Percentiles rank a stretch among this genome's conserved stretches.
These are phyloP conservation scores for Suncus etruscus DNA, from an alignment of 2,113 vertebrate genomes.

Conservation along the genomic window DNA sequence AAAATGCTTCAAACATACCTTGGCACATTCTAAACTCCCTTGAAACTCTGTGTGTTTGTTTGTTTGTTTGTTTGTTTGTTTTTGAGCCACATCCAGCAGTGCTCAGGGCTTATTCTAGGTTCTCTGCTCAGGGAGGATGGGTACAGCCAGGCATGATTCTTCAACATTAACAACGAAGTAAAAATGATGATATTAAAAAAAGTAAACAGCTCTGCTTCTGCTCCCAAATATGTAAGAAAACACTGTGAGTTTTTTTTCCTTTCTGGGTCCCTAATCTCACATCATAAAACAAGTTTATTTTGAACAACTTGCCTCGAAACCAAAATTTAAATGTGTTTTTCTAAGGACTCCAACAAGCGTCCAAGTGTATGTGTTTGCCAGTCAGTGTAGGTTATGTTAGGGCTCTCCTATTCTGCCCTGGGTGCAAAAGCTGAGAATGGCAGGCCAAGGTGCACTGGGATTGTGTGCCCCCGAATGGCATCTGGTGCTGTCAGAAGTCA, in stretches of 20 bases:
- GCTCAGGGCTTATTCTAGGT: too few species aligned
- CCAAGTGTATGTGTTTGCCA: not conserved
- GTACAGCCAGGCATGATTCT: too few species aligned
- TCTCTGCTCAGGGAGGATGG: too few species aligned
- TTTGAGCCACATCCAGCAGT: too few species aligned
- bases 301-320: constrained; percentile 7
- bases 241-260: too few species aligned
- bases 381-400: not conserved
- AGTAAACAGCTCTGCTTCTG: not conserved
- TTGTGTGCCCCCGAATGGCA: constrained; percentile 76
- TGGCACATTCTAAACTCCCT: not conserved
- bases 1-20: not conserved
- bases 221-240: not conserved
- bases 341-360: not conserved
- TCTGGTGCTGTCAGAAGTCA: constrained; percentile 80
- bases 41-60: not conserved
- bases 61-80: too few species aligned
- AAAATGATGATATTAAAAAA: too few species aligned
- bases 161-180: too few species aligned
- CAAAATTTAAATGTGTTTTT: not conserved
- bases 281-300: not conserved
- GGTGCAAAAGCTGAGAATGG: not conserved
- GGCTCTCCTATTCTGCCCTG: constrained; percentile 11
- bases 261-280: not conserved
- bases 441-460: constrained; percentile 64